phyloP scores from a whole-genome alignment of 1,140 invertebrate species.

The Thaumetopoea pityocampa region DNA sequence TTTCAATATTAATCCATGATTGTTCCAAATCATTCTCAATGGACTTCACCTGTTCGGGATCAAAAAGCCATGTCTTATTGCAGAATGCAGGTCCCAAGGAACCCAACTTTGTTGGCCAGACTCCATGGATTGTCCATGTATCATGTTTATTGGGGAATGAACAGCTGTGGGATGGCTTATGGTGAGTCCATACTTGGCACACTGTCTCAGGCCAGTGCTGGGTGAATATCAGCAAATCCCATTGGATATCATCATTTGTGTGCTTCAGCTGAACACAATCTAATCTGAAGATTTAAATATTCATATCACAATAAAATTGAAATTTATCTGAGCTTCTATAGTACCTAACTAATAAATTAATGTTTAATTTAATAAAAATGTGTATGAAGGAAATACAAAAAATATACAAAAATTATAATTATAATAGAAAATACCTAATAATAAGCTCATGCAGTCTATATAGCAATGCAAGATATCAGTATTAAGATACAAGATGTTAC shows the following conservation, averaged over 20 bases:
- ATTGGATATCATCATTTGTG: slow-evolving; percentile 46
- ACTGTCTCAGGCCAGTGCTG: slow-evolving; percentile 88
- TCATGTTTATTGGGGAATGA: slow-evolving; percentile 77
- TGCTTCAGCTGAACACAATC: slow-evolving; percentile 8
- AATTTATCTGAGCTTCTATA: too few relatives aligned
- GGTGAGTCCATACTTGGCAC: slow-evolving; percentile 83
- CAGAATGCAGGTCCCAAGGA: slow-evolving; percentile 83
- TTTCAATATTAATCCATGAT: slow-evolving; percentile 86
- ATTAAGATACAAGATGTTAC: too few relatives aligned
- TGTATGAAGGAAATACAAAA: too few relatives aligned
- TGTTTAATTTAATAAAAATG: too few relatives aligned
- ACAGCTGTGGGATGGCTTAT: slow-evolving; percentile 78
- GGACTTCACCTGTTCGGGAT: slow-evolving; percentile 76
- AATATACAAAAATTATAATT: too few relatives aligned
- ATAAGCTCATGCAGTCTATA: too few relatives aligned
- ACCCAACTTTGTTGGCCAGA: slow-evolving; percentile 86
- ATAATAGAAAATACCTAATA: too few relatives aligned
- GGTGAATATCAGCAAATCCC: slow-evolving; percentile 87
- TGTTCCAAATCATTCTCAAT: slow-evolving; percentile 79
- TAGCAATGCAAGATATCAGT: too few relatives aligned
- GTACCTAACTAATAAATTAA: too few relatives aligned
- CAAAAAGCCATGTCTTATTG: slow-evolving; percentile 81
- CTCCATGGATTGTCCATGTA: slow-evolving; percentile 87
- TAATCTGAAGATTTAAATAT: slow-evolving; percentile 9
- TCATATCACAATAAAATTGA: background rate